Base-by-base conservation (phyloP, 2,113 vertebrate genomes). In the Panurus biarmicus region DNA sequence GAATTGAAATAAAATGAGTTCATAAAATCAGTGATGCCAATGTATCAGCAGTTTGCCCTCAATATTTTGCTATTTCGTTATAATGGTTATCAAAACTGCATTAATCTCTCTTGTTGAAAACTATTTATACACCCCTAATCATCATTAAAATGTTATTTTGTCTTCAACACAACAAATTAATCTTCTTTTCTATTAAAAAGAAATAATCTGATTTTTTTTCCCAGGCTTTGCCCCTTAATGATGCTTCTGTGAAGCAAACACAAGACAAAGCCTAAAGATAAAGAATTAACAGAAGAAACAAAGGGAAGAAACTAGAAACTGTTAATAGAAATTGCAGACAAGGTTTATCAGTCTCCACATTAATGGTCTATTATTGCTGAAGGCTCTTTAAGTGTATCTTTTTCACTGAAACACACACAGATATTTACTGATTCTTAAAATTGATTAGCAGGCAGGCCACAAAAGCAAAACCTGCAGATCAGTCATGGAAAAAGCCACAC, bases 141-240 rank as follows among this genome's bases (percentile, higher is more conserved):
- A 79, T 86, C 72, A 93, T 91, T 95, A 95, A 95, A 77, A 76
- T 35, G 78, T 76, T 96, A 91, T 94, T 95, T 65, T 94, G 40
- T 71, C 76, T 65, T 57, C n/a, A 88, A 26, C 79, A 79, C 11
- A 94, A 81, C 82, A 90, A 91, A 65, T 94, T 84, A 91, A 81
- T 95, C 48, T 93, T 61, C 57, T 92, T 88, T 91, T 82, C 70
- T 75, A 72, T 91, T 85, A 84, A 90, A 75, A 93, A 93, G 42
- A 78, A 92, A 73, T 82, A 4, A 91, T 91, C 26, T 38, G 7
- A 45, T 62, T 91, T 31, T 89, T 71, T 74, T 51, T 23, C 22
- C 4, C 40, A 67, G 47, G 17, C 36, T 67, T 86, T 58, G 8
- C 11, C 12, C 47, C 29, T 85, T 89, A 79, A 90, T 86, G 53